Base-by-base conservation (phyloP, 2,113 vertebrate species). In the Halcyon malimbica region DNA sequence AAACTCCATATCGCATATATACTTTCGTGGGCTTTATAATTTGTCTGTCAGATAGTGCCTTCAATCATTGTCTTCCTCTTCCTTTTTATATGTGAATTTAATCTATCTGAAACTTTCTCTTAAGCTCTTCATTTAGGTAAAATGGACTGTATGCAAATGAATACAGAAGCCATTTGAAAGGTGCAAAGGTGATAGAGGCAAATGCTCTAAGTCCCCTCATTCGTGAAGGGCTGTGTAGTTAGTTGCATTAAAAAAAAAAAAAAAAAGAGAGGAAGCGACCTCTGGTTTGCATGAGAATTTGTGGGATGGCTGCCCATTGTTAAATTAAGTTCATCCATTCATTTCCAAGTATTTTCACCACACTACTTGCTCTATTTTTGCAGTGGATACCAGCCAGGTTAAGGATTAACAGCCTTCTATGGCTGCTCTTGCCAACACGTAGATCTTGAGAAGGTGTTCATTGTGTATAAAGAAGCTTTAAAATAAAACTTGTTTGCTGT, bases 311-410 rank as follows among this genome's bases (percentile, higher is more conserved):
- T 98, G 97, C 96, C 97, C 96, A 91, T 93, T 97, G 94, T 97
- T 98, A 98, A 98, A 98, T 98, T 97, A 96, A 97, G 93, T 97
- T 97, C 92, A 97, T 97, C 97, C 97, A 97, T 98, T 98, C 93
- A 96, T 97, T 98, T 97, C 96, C 88, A 97, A 98, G 97, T 97
- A 94, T 97, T 98, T 97, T 97, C 97, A 95, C 83, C 90, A 87
- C 92, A 78, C 85, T 97, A 78, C 90, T 97, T 96, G 88, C 92
- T 97, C 95, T 96, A 91, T 96, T 97, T 96, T 97, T 90, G 44
- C 80, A 82, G 86, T 97, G 97, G 96, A 98, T 92, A 77, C 56
- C 83, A 90, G 97, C 97, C 97, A 98, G 89, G 39, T 91, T 93
- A 37, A 83, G 94, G 97, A 98, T 97, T 97, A 98, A 96, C 87